Evolutionary conservation across 2,888 invertebrate species (phyloP), one percentile per base, ranked within the genome.

Genomic region (Dasypogon diadema): DNA sequence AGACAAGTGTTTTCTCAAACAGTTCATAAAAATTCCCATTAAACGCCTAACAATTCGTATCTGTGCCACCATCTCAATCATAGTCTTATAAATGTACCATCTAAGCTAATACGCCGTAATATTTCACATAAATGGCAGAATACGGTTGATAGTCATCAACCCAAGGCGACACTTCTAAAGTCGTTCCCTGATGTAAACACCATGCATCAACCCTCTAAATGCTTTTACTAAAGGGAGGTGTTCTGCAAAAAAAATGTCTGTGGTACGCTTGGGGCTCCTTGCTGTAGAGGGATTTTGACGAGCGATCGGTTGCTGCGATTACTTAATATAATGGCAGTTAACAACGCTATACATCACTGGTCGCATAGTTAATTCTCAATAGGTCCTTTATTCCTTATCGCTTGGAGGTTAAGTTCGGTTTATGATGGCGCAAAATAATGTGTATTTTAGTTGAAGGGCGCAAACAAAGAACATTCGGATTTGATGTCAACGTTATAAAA

Each of bases 241-340:
- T n/a, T 42, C 42, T 42, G 42, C 3, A 42, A 3, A 42, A 42
- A 42, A 42, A 30, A 30, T 30, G 34, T 30, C 34, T 30, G 6
- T 30, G 34, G 34, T 30, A 5, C 34, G 10, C 42, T 42, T 42
- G n/a, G 42, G 42, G 42, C 12, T 42, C 42, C n/a, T 12, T 42
- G 10, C 12, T 42, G 12, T 18, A 60, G 37, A 37, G 37, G 60
- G 60, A 60, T 60, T 60, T 60, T 60, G 60, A 60, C 37, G 37
- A 60, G 60, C 60, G 60, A 60, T 60, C 60, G 60, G 60, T 60
- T 34, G 37, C 60, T 30, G 8, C 21, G 60, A 60, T 60, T 60
- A 60, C 60, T 60, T 21, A 30, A 37, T 58, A 60, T 60, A 60
- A 60, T 37, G 37, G 60, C 60, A 60, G 60, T 60, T 60, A 60